Evolutionary conservation across 2,113 vertebrate species (phyloP).

Genomic region (Chitala chitala): DNA sequence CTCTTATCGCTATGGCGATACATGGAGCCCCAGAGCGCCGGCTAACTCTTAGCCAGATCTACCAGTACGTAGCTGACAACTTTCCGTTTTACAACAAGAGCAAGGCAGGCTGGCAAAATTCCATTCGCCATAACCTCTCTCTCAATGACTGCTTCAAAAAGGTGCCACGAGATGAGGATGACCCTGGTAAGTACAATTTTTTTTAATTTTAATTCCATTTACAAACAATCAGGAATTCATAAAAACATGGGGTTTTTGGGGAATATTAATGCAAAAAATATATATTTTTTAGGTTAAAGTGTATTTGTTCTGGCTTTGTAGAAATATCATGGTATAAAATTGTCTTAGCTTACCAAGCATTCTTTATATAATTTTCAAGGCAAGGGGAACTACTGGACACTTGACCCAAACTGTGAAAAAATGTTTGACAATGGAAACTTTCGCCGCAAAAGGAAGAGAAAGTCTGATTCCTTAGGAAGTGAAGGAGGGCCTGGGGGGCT

Average conservation of each 20-base stretch:
- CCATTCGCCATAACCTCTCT: slow-evolving; percentile 87
- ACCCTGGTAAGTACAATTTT: slow-evolving; percentile 74
- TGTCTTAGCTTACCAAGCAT: background rate
- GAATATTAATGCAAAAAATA: too few species aligned
- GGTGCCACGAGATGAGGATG: slow-evolving; percentile 91
- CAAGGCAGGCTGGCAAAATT: slow-evolving; percentile 96
- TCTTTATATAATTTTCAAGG: slow-evolving; percentile 56
- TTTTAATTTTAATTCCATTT: background rate
- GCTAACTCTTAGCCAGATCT: slow-evolving; percentile 95
- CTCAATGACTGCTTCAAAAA: slow-evolving; percentile 97
- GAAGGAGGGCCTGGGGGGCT: slow-evolving; percentile 46
- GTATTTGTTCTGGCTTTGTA: too few species aligned
- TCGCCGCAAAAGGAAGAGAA: slow-evolving; percentile 94
- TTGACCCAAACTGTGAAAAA: slow-evolving; percentile 98
- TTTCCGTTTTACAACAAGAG: slow-evolving; percentile 98
- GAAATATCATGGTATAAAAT: background rate
- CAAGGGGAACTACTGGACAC: slow-evolving; percentile 98
- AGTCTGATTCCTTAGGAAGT: slow-evolving; percentile 70
- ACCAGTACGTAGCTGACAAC: slow-evolving; percentile 97
- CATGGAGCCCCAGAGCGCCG: slow-evolving; percentile 87
- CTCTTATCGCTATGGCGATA: slow-evolving; percentile 97
- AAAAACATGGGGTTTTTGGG: background rate
- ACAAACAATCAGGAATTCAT: background rate
- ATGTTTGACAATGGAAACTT: slow-evolving; percentile 99
- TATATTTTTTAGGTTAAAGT: too few species aligned